Base-by-base conservation (phyloP, 2,888 invertebrate species). In the Drosophila limbata region DNA sequence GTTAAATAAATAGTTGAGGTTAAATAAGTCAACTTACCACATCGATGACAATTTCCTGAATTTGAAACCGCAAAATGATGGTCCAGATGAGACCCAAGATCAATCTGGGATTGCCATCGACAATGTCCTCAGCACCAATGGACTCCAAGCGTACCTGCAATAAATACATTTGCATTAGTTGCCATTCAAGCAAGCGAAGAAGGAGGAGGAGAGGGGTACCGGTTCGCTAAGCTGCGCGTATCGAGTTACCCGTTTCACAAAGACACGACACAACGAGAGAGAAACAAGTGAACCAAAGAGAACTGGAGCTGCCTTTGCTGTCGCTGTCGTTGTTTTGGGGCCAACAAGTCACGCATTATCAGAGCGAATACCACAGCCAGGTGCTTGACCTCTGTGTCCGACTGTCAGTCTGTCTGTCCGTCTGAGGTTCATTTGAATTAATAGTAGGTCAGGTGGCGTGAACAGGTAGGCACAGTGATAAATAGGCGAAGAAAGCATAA, bases 71-170 rank as follows among this genome's bases (percentile, higher is more conserved):
- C 79, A 99, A 94, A 93, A 99, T 99, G 91, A 99, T 99, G 70
- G 99, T 99, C 99, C 99, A 99, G 84, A 99, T 98, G 57, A 99
- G 95, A 85, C 99, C 99, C 77, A 99, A 95, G 92, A 99, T 99
- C 77, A 99, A 95, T 53, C 98, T 95, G 45, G 98, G 98, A 94
- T 99, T 99, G 35, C 99, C 98, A 93, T 99, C 99, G 73, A 99
- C 98, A 80, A 99, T 99, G 93, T 99, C 99, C 93, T 99, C 99
- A 15, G 99, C 99, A 77, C 99, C 99, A 90, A 99, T 99, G 90
- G 98, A 99, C 94, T 99, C 99, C 92, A 99, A 93, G 52, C 98
- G 96, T 69, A 99, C 97, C 98, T 98, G 92, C 48, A 57, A 47
- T 13, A 47, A 57, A 47, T 9, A 37, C 19, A 33, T 11, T 40